A percentile compares a stretch with the other conserved stretches of the same genome.
phyloP scores from a whole-genome alignment of 2,797 vertebrate genomes.

The Schizopygopsis malacanthus region DNA sequence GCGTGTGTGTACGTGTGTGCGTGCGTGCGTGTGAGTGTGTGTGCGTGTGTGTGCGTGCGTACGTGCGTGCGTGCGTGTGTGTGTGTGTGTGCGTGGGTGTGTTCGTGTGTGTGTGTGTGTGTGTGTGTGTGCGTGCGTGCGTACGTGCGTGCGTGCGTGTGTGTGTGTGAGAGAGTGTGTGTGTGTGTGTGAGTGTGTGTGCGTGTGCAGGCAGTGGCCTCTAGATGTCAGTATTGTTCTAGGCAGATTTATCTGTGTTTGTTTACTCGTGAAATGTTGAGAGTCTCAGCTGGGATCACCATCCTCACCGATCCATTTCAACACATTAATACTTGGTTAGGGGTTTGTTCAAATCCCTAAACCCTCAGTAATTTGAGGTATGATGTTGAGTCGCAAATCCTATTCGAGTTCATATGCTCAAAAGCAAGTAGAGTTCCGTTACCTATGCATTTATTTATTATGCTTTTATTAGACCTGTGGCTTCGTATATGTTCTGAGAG shows the following conservation, averaged over 20 bases:
- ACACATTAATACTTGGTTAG: not conserved
- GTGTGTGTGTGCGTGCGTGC: not conserved
- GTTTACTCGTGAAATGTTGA: not conserved
- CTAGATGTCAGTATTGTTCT: conserved; percentile 39
- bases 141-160: too few relatives aligned
- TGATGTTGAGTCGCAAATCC: not conserved
- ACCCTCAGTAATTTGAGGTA: too few relatives aligned
- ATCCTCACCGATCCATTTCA: not conserved
- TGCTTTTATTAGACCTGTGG: too few relatives aligned
- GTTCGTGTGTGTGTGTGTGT: too few relatives aligned
- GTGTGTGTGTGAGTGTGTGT: not conserved
- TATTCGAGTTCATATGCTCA: not conserved
- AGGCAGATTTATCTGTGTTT: not conserved
- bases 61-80: too few relatives aligned
- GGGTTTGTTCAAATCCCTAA: not conserved
- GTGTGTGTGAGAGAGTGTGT: too few relatives aligned
- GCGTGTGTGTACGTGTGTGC: too few relatives aligned
- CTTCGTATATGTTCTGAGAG: not conserved
- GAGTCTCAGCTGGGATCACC: not conserved
- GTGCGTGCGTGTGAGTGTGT: too few relatives aligned
- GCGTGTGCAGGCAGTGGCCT: not conserved
- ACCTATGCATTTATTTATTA: not conserved
- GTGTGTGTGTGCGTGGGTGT: too few relatives aligned
- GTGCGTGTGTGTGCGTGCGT: too few relatives aligned
- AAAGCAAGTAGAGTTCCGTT: not conserved